Conservation (phyloP, 2,888 invertebrate genomes). For the Papilio demoleus region DNA sequence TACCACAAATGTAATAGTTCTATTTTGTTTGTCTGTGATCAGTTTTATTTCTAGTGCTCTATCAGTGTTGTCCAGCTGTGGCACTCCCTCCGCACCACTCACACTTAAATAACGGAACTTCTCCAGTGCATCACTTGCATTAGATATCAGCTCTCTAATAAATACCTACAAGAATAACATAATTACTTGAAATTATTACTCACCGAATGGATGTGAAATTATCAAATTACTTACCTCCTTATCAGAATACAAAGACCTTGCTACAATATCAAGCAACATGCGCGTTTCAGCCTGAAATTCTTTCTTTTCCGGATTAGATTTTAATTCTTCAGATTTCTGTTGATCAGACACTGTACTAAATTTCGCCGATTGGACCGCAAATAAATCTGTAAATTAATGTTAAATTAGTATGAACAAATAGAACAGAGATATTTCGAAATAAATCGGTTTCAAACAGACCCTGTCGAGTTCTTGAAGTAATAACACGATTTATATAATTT, state of each 20-base stretch:
- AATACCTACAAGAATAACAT: slow-evolving; percentile 87
- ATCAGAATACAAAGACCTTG: slow-evolving; percentile 97
- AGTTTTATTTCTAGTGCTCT: slow-evolving; percentile 93
- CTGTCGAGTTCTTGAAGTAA: slow-evolving; percentile 45
- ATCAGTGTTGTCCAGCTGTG: slow-evolving; percentile 82
- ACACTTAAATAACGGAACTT: slow-evolving; percentile 93
- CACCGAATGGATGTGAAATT: neutral
- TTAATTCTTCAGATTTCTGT: slow-evolving; percentile 69
- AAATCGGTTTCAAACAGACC: slow-evolving; percentile 46
- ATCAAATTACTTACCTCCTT: slow-evolving; percentile 88
- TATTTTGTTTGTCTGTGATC: slow-evolving; percentile 92
- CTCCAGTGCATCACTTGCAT: slow-evolving; percentile 98
- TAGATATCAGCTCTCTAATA: slow-evolving; percentile 97
- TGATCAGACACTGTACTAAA: slow-evolving; percentile 61
- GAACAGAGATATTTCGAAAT: neutral
- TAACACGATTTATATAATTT: slow-evolving; percentile 53
- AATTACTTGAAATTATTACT: neutral
- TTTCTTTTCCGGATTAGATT: slow-evolving; percentile 87
- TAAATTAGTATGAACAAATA: slow-evolving; percentile 7
- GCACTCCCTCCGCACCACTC: slow-evolving; percentile 79
- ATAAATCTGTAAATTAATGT: slow-evolving; percentile 37
- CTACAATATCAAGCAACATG: slow-evolving; percentile 98
- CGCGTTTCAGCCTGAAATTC: slow-evolving; percentile 99
- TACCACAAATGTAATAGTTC: slow-evolving; percentile 94
- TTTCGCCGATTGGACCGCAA: slow-evolving; percentile 28